These are phyloP conservation scores for Sceloporus undulatus DNA, from an alignment of 2,113 vertebrate genomes.

Conservation along the genomic window DNA sequence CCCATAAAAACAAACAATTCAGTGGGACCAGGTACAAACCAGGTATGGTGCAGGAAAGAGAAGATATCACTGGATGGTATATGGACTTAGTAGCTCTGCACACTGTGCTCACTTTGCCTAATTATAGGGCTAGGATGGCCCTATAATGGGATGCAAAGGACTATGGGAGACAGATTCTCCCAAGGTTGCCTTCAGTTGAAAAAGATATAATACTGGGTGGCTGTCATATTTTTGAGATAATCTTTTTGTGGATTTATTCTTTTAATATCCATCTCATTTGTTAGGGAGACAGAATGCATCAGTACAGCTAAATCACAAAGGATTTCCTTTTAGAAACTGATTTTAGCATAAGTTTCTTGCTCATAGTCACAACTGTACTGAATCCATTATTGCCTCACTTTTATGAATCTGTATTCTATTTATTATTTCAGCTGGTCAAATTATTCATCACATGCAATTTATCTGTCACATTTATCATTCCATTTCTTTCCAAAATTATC, in stretches of 20 bases:
- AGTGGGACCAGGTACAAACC: too few species aligned
- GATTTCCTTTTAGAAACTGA: conserved; percentile 8
- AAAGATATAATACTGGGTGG: not conserved
- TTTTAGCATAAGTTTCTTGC: not conserved
- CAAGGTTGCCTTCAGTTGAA: not conserved
- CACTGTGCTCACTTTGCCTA: not conserved
- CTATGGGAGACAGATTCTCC: not conserved
- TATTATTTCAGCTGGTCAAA: conserved; percentile 25
- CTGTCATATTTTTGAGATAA: not conserved
- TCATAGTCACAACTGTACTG: not conserved
- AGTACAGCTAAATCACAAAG: not conserved
- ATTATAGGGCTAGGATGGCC: not conserved
- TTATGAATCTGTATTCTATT: conserved; percentile 5
- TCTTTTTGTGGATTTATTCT: not conserved
- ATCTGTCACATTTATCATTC: conserved; percentile 10
- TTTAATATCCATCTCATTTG: not conserved
- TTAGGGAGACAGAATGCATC: not conserved
- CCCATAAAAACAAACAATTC: too few species aligned
- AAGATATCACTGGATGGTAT: too few species aligned
- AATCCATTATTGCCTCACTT: conserved; percentile 13
- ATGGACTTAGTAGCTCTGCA: too few species aligned
- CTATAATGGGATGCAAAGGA: not conserved
- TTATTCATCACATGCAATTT: conserved; percentile 20
- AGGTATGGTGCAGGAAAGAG: too few species aligned
- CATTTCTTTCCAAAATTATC: conserved; percentile 15